These are phyloP conservation scores for Pseudomyrmex flavicornis DNA, from an alignment of 1,140 invertebrate species.

Conservation along the genomic window DNA sequence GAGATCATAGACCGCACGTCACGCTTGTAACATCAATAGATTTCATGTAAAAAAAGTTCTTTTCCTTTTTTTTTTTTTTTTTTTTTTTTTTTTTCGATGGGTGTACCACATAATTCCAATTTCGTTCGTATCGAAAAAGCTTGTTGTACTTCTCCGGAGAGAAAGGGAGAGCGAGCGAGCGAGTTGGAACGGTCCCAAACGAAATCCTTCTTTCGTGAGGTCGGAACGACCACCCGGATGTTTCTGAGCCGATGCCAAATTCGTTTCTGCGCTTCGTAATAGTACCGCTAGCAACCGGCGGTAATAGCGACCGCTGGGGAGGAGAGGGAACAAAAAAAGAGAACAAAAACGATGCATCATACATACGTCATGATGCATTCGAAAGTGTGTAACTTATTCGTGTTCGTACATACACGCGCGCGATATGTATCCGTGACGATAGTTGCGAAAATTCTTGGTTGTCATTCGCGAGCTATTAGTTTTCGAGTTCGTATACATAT, in stretches of 20 bases:
- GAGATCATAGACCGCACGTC: conserved; percentile 55
- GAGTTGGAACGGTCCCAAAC: conserved; percentile 45
- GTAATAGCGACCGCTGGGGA: not conserved
- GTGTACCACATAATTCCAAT: conserved; percentile 27
- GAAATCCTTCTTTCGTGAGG: conserved; percentile 18
- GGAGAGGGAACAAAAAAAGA: not conserved
- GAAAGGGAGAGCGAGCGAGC: too few species aligned
- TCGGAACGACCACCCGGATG: conserved; percentile 35
- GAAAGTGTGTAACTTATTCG: conserved; percentile 36
- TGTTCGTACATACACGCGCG: conserved; percentile 14
- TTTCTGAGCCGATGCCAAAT: conserved; percentile 58
- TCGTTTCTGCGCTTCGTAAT: conserved; percentile 28
- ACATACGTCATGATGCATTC: not conserved
- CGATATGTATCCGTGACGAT: conserved; percentile 23
- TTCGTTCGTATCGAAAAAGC: conserved; percentile 20
- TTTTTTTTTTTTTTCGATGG: not conserved
- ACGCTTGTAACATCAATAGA: conserved; percentile 37
- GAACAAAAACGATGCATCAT: conserved; percentile 8
- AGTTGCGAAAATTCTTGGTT: conserved; percentile 41
- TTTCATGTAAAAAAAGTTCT: conserved; percentile 31
- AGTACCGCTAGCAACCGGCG: not conserved
- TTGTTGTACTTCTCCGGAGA: conserved; percentile 9
- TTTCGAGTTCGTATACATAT: not conserved
- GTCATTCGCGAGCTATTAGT: conserved; percentile 23
- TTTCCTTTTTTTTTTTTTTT: too few species aligned